Base-by-base conservation (phyloP, 2,888 invertebrate genomes). In the Bhutanitis thaidina region DNA sequence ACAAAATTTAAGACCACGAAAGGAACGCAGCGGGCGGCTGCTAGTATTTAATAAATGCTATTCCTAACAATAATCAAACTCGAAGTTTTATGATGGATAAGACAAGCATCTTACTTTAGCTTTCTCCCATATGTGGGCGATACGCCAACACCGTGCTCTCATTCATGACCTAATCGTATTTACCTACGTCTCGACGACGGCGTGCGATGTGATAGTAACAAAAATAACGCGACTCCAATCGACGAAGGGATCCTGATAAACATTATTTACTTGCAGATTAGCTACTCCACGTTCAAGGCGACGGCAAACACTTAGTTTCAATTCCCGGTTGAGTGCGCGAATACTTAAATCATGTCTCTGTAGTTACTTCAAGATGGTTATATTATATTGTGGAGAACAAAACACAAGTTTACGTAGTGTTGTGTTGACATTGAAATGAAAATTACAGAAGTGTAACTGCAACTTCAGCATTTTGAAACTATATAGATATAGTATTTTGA, bases 371-470 rank as follows among this genome's bases (percentile, higher is more conserved):
- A 46, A 41, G 41, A 36, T 36, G 41, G 35, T 36, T 36, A 32
- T 41, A 47, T n/a, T n/a, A n/a, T n/a, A 20, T 20, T 20, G 5
- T 20, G 20, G 38, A 41, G 37, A 46, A 44, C 29, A 45, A 8
- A 37, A 37, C 32, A 57, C 52, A 49, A 54, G 54, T 58, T 61
- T 62, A 67, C 62, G 36, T 15, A 40, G 64, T 77, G 78, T 80
- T 84, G 86, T 77, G 79, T 80, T 85, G 87, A 87, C 87, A 87
- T 89, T 88, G 86, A 84, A 86, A 80, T 88, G 86, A 84, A 86
- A 80, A 80, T 87, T 87, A 86, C 80, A 83, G 84, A 86, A 87
- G 84, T 68, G 35, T 45, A 59, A 61, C 56, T 70, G 67, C 69
- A 73, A 72, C 66, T 74, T 65, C 67, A 57, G 55, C 59, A 55